Evolutionary conservation across 1,140 invertebrate genomes (phyloP).

Genomic region (Samia ricini): DNA sequence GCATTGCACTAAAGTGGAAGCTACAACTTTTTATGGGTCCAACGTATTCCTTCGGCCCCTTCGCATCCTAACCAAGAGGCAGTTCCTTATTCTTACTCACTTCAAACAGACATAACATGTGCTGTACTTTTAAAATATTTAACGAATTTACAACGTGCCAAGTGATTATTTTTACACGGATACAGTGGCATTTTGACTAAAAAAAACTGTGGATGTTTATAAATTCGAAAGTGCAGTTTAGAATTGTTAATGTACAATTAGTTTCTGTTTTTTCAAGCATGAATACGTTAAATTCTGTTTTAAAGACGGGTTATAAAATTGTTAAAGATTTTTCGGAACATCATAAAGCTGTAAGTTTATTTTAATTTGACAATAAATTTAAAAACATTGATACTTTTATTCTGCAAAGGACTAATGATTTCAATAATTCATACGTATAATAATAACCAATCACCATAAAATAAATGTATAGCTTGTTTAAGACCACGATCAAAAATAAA

Average conservation of each 20-base stretch:
- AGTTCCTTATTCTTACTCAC: constrained; percentile 60
- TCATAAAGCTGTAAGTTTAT: constrained; percentile 58
- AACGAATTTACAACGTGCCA: constrained; percentile 7
- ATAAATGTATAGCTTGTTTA: too few relatives aligned
- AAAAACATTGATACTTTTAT: not conserved
- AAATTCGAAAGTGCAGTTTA: not conserved
- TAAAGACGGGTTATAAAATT: constrained; percentile 68
- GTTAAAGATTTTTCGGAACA: constrained; percentile 64
- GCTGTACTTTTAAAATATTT: constrained; percentile 18
- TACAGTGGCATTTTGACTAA: not conserved
- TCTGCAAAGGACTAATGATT: not conserved
- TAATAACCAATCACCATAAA: not conserved
- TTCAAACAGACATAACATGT: constrained; percentile 51
- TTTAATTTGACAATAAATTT: not conserved
- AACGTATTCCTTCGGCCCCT: constrained; percentile 67
- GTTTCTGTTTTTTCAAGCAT: constrained; percentile 27
- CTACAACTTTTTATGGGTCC: constrained; percentile 62
- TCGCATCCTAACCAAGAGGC: constrained; percentile 47
- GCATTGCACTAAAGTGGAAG: constrained; percentile 47
- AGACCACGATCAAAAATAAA: too few relatives aligned
- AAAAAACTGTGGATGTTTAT: constrained; percentile 1
- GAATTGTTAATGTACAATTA: not conserved
- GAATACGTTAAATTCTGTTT: constrained; percentile 62
- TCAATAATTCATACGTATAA: not conserved
- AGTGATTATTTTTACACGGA: constrained; percentile 8